A percentile compares a stretch with the other conserved stretches of the same genome.
Conservation (phyloP, 2,797 vertebrate genomes). For the Melopsittacus undulatus region DNA sequence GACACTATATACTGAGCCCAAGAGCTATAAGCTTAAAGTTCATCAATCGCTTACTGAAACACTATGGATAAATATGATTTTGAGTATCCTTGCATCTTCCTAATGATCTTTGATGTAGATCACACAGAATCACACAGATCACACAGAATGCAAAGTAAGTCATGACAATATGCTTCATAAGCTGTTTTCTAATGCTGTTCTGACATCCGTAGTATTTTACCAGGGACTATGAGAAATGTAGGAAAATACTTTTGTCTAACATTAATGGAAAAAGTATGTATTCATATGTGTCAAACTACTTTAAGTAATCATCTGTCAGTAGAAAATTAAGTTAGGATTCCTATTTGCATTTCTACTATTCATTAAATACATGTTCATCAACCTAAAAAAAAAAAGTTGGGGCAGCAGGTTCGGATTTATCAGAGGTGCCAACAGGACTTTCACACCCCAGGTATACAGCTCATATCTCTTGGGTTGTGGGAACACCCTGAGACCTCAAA, state of each 20-base stretch:
- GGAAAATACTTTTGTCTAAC: background rate
- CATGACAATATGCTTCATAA: background rate
- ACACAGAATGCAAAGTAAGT: background rate
- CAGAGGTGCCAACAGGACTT: background rate
- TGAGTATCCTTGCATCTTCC: background rate
- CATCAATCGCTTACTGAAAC: background rate
- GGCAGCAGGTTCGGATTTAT: background rate
- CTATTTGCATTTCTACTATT: background rate
- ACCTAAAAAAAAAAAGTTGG: background rate
- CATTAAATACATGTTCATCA: background rate
- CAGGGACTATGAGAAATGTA: background rate
- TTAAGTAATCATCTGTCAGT: background rate
- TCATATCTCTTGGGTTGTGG: accelerated
- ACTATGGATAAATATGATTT: background rate
- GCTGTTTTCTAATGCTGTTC: background rate
- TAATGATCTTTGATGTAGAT: background rate
- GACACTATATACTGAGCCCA: background rate
- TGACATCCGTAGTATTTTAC: background rate
- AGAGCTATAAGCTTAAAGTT: background rate
- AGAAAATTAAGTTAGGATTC: background rate
- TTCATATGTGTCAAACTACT: background rate
- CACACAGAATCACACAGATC: too few species aligned
- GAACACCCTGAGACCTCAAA: accelerated
- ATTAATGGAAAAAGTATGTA: background rate
- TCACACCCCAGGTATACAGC: accelerated